These are phyloP conservation scores for Drosophila limbata DNA, from an alignment of 2,888 invertebrate genomes.

Conservation along the genomic window DNA sequence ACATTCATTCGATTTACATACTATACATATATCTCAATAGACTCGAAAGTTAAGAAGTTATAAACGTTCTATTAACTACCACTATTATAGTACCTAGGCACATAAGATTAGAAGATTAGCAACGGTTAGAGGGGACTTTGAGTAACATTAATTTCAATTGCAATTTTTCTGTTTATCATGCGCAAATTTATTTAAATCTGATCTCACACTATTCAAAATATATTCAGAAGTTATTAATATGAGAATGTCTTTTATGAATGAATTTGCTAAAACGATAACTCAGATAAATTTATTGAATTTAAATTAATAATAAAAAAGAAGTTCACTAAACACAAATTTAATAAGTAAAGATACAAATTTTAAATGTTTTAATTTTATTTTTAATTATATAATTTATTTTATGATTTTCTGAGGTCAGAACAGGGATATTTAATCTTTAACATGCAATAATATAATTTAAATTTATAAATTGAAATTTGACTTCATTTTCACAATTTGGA, in stretches of 20 bases:
- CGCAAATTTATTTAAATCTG: not conserved
- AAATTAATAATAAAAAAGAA: too few relatives aligned
- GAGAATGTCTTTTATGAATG: too few relatives aligned
- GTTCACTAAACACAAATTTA: too few relatives aligned
- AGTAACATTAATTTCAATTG: not conserved
- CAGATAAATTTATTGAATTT: too few relatives aligned
- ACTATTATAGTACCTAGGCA: conserved; percentile 4
- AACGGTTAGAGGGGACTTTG: not conserved
- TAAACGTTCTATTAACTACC: conserved; percentile 13
- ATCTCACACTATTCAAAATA: not conserved
- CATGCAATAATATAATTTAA: not conserved
- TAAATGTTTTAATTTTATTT: too few relatives aligned
- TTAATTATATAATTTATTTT: too few relatives aligned
- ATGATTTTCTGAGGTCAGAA: too few relatives aligned
- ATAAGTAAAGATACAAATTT: too few relatives aligned
- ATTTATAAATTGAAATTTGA: not conserved
- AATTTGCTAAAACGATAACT: too few relatives aligned
- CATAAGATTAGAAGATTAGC: conserved; percentile 1
- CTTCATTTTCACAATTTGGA: not conserved
- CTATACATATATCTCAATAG: too few relatives aligned
- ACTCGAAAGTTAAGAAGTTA: conserved; percentile 11
- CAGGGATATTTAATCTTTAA: not conserved
- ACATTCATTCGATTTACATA: not conserved
- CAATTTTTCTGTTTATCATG: not conserved
- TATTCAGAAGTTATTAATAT: not conserved